Base-by-base conservation (phyloP, 1,140 invertebrate species). In the Arion vulgaris region DNA sequence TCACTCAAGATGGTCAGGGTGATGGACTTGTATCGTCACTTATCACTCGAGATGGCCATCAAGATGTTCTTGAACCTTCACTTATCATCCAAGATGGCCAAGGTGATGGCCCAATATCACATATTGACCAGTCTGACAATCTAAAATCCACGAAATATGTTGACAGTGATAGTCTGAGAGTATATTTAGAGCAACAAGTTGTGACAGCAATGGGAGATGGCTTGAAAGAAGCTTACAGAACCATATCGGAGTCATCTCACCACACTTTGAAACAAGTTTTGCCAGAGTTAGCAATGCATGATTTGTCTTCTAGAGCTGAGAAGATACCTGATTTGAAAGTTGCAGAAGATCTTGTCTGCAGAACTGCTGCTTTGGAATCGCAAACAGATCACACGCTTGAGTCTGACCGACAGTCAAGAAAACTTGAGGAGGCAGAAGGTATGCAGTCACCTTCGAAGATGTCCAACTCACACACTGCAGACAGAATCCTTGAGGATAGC, bases 191-290 rank as follows among this genome's bases (percentile, higher is more conserved):
- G 32, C 9, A 80, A 71, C 45, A 68, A 23, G 36, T 80, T 11
- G 36, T 34, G 1, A 28, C 78, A 41, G 78, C 78, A 41, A 71
- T 80, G 23, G 68, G 68, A 32, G 68, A 49, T 26, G 78, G 78
- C 15, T 5, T 80, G 39, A 11, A 28, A 23, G 78, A 80, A 34
- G 78, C 66, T 49, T 2, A 17, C 34, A 26, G 4, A 13, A 34
- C 45, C 19, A 1, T 80, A 32, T 23, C 49, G 0, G 53, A 53
- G 36, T 13, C 74, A 72, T 19, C 15, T 23, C 2, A 0, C 2
- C n/a, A 32, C 5, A 32, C 62, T 32, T 57, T 57, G 1, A 57
- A 57, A 4, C 7, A 57, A 17, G 23, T 57, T 9, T 57, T 19
- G 4, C 51, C 51, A 57, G 51, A 57, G 2, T 57, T 57, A 26